Evolutionary conservation across 2,888 invertebrate genomes (phyloP), one percentile per base, ranked within the genome.

Genomic region (Cheilosia scutellata): DNA sequence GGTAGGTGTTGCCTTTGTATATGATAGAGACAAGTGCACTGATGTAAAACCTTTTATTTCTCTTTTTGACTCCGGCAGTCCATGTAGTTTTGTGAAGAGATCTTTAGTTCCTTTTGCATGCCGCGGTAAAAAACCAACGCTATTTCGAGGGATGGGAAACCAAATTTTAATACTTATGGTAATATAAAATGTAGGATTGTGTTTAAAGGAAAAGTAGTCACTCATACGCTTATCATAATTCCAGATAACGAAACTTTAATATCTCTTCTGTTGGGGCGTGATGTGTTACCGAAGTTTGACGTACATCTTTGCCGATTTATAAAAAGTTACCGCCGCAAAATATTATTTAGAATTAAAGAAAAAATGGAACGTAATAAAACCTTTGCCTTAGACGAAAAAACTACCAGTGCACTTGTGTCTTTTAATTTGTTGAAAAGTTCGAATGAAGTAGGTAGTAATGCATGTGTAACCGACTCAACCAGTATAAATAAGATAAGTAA

Each of bases 261-360:
- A 33, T 29, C 63, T n/a, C 6, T 63, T 25, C 16, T 62, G 6
- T n/a, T 62, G 44, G 27, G 62, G 20, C 29, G 62, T 25, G 44
- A 62, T n/a, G 7, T 47, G 3, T 44, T 62, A 29, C 29, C 44
- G 29, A 63, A 47, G 25, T 47, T 63, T n/a, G 16, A 47, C n/a
- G 33, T 63, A 27, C 42, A 62, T 62, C 25, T 60, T 1, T 60
- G 60, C 20, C 13, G 33, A 20, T 40, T 60, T 20, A 60, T 7
- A 5, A 60, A 60, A 60, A 40, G 37, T 20, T 40, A 60, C 7
- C 7, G 16, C 25, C 60, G 37, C 25, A 13, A 13, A 4, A 25
- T 57, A 9, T 57, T 57, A 27, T 37, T 62, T 62, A 42, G 16
- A 62, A 40, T 42, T 42, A 31, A 62, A 62, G 5, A 62, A 62